Percentiles rank a stretch among this genome's conserved stretches.
These are phyloP conservation scores for Maniola jurtina DNA, from an alignment of 1,140 invertebrate genomes.

Conservation along the genomic window DNA sequence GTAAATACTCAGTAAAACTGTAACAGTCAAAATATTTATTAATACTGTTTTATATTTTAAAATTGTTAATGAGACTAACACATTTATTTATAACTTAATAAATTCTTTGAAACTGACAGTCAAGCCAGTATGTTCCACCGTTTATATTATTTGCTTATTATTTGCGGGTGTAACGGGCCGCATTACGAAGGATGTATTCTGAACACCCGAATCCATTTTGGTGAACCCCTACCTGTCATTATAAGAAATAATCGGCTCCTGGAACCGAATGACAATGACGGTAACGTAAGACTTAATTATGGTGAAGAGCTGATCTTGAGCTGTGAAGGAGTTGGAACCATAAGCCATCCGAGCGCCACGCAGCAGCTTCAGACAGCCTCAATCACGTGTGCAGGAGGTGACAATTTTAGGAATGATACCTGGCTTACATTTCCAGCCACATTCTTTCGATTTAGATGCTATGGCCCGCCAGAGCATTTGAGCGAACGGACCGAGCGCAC, in stretches of 20 bases:
- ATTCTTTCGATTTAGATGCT: conserved; percentile 55
- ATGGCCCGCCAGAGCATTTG: conserved; percentile 40
- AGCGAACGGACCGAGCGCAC: conserved; percentile 55
- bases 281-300: conserved; percentile 47
- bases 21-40: too few species aligned
- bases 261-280: conserved; percentile 55
- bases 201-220: conserved; percentile 52
- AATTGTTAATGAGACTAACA: not conserved
- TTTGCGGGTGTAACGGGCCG: conserved; percentile 50
- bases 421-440: conserved; percentile 46
- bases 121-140: conserved; percentile 48
- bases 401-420: conserved; percentile 54
- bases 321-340: conserved; percentile 44
- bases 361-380: conserved; percentile 35
- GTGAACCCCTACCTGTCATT: conserved; percentile 57
- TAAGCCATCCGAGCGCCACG: conserved; percentile 45
- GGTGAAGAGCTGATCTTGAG: conserved; percentile 56
- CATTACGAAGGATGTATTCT: conserved; percentile 46
- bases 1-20: too few species aligned
- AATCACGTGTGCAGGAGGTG: conserved; percentile 51
- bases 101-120: not conserved
- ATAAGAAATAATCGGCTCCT: conserved; percentile 49
- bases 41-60: not conserved
- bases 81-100: not conserved
- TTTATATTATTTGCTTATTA: conserved; percentile 48